phyloP scores from a whole-genome alignment of 2,113 vertebrate genomes.

The Charina bottae region DNA sequence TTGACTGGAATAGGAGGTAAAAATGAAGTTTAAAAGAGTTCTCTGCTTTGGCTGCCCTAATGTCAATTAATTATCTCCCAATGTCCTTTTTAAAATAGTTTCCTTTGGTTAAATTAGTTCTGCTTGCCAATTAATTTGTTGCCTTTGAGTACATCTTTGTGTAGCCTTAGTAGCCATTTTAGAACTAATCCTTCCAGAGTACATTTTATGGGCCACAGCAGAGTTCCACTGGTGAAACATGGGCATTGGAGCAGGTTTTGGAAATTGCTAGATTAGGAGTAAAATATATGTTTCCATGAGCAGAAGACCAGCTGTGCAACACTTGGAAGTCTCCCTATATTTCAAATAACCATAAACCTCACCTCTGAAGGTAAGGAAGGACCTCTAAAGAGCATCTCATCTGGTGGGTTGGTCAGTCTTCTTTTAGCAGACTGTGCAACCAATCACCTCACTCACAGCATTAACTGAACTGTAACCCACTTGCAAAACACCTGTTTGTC shows the following conservation, averaged over 20 bases:
- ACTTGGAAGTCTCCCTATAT: not conserved
- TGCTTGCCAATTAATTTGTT: not conserved
- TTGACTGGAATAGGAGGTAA: not conserved
- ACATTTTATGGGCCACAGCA: not conserved
- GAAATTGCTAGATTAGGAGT: not conserved
- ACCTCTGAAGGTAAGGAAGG: not conserved
- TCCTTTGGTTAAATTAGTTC: not conserved
- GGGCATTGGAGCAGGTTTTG: not conserved
- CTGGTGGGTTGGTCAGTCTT: not conserved
- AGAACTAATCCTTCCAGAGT: not conserved
- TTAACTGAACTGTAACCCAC: not conserved
- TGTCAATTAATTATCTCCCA: not conserved
- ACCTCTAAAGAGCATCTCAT: not conserved
- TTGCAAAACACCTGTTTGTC: not conserved
- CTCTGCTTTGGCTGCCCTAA: not conserved
- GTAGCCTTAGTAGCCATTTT: not conserved
- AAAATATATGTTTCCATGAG: not conserved
- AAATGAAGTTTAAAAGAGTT: not conserved
- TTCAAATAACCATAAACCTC: not conserved
- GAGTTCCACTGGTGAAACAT: not conserved
- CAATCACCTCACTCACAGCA: not conserved
- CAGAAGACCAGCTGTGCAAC: not conserved
- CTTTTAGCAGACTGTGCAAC: not conserved
- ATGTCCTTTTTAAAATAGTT: not conserved
- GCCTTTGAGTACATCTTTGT: not conserved